Evolutionary conservation across 2,113 vertebrate genomes (phyloP), one percentile per base, ranked within the genome.

Genomic region (Pagrus major): DNA sequence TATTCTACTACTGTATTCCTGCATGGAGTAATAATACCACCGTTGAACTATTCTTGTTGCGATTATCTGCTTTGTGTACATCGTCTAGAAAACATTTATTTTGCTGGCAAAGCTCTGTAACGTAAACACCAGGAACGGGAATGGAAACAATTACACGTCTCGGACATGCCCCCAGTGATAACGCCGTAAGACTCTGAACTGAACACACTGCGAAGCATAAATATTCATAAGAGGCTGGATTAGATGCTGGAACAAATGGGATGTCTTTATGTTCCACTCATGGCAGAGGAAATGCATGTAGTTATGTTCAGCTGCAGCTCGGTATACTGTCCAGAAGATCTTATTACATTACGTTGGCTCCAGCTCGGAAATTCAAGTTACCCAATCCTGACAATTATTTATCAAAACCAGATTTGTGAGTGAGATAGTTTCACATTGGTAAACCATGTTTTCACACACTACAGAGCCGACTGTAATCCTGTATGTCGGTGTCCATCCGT

Each of bases 61-160:
- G 54, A 39, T 79, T 59, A 63, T 42, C 39, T 21, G 51, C 55
- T 8, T 10, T 73, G 84, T 88, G 90, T 88, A 77, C 71, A 39
- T 56, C n/a, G 55, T 78, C 58, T 6, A 59, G 49, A 78, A 87
- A 87, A 83, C 63, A 59, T 90, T 86, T 90, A 69, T 78, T 82
- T 88, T 73, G 51, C 66, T 67, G 64, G 74, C 11, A 61, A 78
- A 72, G 52, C 71, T 52, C 27, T 49, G 61, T 7, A 83, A 80
- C 16, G 8, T 67, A 78, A 87, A 81, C 71, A 66, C 33, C 18
- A 18, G 9, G 61, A 52, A 69, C 25, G 3, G 33, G 76, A n/a
- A 90, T 91, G 88, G 91, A 86, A 90, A 85, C 79, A 76, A 84
- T 92, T 88, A 89, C 49, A 56, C 6, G 20, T 39, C 35, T 80